Evolutionary conservation across 2,888 invertebrate genomes (phyloP).

Genomic region (Psylliodes chrysocephalus): DNA sequence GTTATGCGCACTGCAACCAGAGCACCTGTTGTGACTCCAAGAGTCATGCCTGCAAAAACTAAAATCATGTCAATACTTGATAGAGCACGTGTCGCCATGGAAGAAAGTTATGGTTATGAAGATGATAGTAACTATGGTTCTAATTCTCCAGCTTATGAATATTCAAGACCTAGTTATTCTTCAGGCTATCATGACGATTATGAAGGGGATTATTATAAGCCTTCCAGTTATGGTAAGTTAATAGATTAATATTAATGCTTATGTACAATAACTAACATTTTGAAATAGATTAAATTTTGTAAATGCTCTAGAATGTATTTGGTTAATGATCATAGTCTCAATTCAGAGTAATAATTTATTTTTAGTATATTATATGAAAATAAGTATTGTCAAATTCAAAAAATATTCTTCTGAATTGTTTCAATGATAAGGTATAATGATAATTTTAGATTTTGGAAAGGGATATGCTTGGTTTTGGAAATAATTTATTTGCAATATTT

Average conservation of each 20-base stretch:
- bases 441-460: too few relatives aligned
- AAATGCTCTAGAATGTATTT: neutral
- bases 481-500: too few relatives aligned
- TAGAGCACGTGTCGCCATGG: conserved; percentile 84
- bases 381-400: too few relatives aligned
- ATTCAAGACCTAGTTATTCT: conserved; percentile 53
- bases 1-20: conserved; percentile 64
- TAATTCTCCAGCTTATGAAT: conserved; percentile 54
- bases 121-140: conserved; percentile 59
- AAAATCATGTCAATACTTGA: conserved; percentile 88
- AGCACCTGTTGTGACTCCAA: conserved; percentile 65
- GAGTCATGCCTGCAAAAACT: conserved; percentile 75
- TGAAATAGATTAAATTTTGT: neutral
- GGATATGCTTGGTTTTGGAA: too few relatives aligned
- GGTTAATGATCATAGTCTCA: too few relatives aligned
- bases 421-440: too few relatives aligned
- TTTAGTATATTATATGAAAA: too few relatives aligned
- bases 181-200: conserved; percentile 63
- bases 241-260: neutral
- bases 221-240: conserved; percentile 56
- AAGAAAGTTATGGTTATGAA: conserved; percentile 77
- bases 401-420: too few relatives aligned
- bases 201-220: conserved; percentile 65
- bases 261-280: neutral
- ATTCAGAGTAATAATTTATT: too few relatives aligned